Evolutionary conservation across 2,888 invertebrate genomes (phyloP), one percentile per base, ranked within the genome.

Genomic region (Hedychridium roseum): DNA sequence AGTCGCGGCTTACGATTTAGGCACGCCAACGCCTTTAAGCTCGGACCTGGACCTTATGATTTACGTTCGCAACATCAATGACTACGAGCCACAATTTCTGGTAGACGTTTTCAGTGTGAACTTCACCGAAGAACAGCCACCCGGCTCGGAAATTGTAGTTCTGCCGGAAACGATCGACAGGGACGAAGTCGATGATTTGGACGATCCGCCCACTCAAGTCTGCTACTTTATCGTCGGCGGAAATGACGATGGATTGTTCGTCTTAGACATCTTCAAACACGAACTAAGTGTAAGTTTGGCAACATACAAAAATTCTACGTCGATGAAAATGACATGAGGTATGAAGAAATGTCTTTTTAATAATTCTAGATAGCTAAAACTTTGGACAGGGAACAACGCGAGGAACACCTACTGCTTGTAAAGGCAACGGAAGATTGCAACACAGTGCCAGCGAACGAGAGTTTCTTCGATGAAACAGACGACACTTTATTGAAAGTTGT

Each of bases 141-240:
- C 90, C 0, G 88, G 88, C 0, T 80, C 84, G 2, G 91, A 91
- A 74, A 84, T 82, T 2, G 79, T 86, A 1, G 83, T 85, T 64
- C 79, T 95, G 7, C 90, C 92, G 0, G 88, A 89, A 57, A 94
- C 94, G 0, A 85, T 94, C 31, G 94, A 94, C 69, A 83, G 90
- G 56, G 94, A 94, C 72, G 92, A 90, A 66, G 86, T 92, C 12
- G 92, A 92, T 65, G 90, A 93, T 65, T 85, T 89, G 1, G 91
- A 91, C 57, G 90, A 91, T 62, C 89, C 90, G 0, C 85, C 89
- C 36, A 83, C 90, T 37, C 89, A 90, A 50, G 92, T 95, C n/a
- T 97, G 96, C 72, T 97, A 94, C 75, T 96, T 88, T 71, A 91
- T 97, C 38, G 86, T 94, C n/a, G 87, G 86, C 3, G 94, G 94